Conservation (phyloP, 2,888 invertebrate genomes). For the Eupithecia insigniata region DNA sequence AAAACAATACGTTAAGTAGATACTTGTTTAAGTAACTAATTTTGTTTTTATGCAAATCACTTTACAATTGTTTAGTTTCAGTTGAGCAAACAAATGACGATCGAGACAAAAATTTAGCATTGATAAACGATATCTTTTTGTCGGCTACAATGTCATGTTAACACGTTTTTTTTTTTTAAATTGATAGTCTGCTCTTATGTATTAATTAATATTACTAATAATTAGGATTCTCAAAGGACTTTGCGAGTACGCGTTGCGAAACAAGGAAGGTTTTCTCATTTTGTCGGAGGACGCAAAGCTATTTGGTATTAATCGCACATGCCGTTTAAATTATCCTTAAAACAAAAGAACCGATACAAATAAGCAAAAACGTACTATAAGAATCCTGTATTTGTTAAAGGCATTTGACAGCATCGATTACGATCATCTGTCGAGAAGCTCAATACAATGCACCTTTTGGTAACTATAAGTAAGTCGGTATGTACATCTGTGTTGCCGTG, state of each 20-base stretch:
- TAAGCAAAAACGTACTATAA: background rate
- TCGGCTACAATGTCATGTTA: conserved; percentile 21
- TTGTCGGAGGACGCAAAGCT: background rate
- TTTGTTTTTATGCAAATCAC: conserved; percentile 40
- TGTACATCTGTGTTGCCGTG: conserved; percentile 50
- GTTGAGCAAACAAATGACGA: conserved; percentile 40
- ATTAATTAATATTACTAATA: too few species aligned
- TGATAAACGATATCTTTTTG: conserved; percentile 20
- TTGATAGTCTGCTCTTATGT: background rate
- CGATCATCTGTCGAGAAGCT: conserved; percentile 35
- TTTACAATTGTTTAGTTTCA: conserved; percentile 27
- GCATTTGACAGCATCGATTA: conserved; percentile 38
- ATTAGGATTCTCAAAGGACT: background rate
- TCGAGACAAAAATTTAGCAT: conserved; percentile 37
- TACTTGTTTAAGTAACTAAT: conserved; percentile 4
- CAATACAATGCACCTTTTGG: conserved; percentile 41
- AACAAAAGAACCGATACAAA: conserved; percentile 5
- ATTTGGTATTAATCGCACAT: background rate
- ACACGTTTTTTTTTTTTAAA: background rate
- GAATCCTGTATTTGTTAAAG: conserved; percentile 18
- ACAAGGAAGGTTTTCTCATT: background rate
- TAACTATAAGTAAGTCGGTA: conserved; percentile 28
- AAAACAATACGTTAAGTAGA: conserved; percentile 7
- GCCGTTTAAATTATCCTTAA: conserved; percentile 1
- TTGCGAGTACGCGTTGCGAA: too few species aligned